Evolutionary conservation across 2,113 vertebrate species (phyloP).

Genomic region (Mus spicilegus): DNA sequence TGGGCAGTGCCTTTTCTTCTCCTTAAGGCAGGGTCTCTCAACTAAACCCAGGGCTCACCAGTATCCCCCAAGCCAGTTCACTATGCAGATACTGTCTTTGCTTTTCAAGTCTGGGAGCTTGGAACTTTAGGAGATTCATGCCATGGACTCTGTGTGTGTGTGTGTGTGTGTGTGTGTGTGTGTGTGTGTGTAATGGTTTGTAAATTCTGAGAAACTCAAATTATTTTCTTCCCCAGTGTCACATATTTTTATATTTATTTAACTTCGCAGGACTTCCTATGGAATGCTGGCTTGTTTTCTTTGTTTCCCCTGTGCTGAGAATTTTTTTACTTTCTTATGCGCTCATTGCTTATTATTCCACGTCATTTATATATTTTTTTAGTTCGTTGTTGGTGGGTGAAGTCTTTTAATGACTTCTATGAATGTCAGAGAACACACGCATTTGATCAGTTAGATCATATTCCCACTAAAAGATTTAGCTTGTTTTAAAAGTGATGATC

Average conservation of each 20-base stretch:
- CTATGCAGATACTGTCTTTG: too few relatives aligned
- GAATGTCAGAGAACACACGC: neutral
- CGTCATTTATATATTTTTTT: neutral
- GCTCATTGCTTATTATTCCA: neutral
- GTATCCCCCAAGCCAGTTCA: neutral
- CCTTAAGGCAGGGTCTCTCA: neutral
- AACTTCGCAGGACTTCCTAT: neutral
- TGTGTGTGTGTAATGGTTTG: neutral
- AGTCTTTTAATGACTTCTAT: neutral
- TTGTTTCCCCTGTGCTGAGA: neutral
- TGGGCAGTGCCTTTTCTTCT: neutral
- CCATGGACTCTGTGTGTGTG: neutral
- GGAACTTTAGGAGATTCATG: neutral
- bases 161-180: neutral
- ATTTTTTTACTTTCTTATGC: neutral
- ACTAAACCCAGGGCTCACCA: neutral
- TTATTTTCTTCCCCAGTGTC: neutral
- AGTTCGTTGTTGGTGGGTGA: neutral
- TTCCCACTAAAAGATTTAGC: conserved; percentile 18
- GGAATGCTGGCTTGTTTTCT: neutral
- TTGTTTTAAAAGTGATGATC: neutral
- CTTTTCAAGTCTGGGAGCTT: neutral
- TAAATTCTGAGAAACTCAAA: neutral
- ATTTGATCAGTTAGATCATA: neutral
- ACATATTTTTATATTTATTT: neutral